Evolutionary conservation across 2,888 invertebrate genomes (phyloP), one percentile per base, ranked within the genome.

Genomic region (Heliconius aoede): DNA sequence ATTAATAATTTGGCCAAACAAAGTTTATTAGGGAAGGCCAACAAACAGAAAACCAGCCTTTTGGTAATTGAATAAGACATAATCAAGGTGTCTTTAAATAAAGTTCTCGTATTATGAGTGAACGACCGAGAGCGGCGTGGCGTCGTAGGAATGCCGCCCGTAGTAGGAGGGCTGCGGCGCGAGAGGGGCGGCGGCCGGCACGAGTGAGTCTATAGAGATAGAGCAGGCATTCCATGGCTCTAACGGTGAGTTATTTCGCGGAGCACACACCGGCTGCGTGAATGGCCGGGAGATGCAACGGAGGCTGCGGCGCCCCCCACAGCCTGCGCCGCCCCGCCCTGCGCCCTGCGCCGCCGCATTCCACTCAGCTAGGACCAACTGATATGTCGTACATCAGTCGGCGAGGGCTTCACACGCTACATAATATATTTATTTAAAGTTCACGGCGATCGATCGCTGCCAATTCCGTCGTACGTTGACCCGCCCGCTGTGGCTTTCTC

Each of bases 231-330:
- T 93, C 93, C 93, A 88, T 88, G 86, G 88, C 88, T 88, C 87
- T 93, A 94, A 94, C 94, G 93, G 94, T 93, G 90, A 91, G 91
- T 90, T 92, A 93, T 93, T 93, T 93, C 89, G 94, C 92, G 88
- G 91, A 86, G 86, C 86, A 88, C 88, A 81, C 82, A 83, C 84
- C 85, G 85, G 84, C 86, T 88, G 89, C 92, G 93, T 92, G 93
- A 92, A 92, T 93, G 93, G 93, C 92, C 93, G 91, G 89, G 89
- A 86, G 92, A 91, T 92, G 93, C 90, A 90, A 87, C 85, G 86
- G 87, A 87, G 87, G 88, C 85, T 87, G 85, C 86, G 86, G 85
- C 83, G 82, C 84, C 81, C 81, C 79, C 83, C 74, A 81, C 83
- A 64, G 83, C 82, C 81, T 81, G 79, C 81, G 78, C 81, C 81